Evolutionary conservation across 2,797 vertebrate genomes (phyloP), one percentile per base, ranked within the genome.

Genomic region (Coracias cyanogaster): DNA sequence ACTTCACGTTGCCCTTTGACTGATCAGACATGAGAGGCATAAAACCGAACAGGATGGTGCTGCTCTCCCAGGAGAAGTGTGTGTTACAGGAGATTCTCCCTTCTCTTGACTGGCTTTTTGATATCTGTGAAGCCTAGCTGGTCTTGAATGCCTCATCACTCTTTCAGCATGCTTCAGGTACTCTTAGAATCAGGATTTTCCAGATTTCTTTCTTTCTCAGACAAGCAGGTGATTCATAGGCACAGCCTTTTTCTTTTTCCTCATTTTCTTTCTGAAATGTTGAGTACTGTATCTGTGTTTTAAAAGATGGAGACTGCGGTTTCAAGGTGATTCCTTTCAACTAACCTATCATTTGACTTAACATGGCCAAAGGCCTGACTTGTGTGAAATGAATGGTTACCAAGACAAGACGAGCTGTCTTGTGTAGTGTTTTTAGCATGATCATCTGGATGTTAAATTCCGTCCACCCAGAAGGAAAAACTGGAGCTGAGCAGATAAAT

Each of bases 21-120:
- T 93, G 73, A 86, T 96, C 43, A 81, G 91, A 86, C 72, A 54
- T 2, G 18, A 91, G 81, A 96, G 78, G 91, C 88, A 52, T 90
- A 89, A 96, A 95, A 82, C n/a, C 51, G 70, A 93, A 93, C 76
- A 89, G 93, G 64, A 66, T 9, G 2, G 35, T 76, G 72, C 65
- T 80, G 49, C 45, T 86, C 94, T 96, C 49, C 48, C 51, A 80
- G 71, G 60, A 64, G 49, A 74, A 84, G 29, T 16, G 24, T 15
- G 28, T 60, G 41, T 80, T 70, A 66, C 12, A 72, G 61, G 12
- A 72, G 45, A 43, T n/a, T 61, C n/a, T 86, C 12, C 15, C 13
- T 81, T 60, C 79, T 51, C 0, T 6, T 80, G 52, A 33, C 52
- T 87, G 74, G 15, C 28, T 62, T 72, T 61, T 58, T 78, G 67